Percentiles rank a stretch among this genome's conserved stretches.
Conservation (phyloP, 1,140 invertebrate species). For the Sogatella furcifera region DNA sequence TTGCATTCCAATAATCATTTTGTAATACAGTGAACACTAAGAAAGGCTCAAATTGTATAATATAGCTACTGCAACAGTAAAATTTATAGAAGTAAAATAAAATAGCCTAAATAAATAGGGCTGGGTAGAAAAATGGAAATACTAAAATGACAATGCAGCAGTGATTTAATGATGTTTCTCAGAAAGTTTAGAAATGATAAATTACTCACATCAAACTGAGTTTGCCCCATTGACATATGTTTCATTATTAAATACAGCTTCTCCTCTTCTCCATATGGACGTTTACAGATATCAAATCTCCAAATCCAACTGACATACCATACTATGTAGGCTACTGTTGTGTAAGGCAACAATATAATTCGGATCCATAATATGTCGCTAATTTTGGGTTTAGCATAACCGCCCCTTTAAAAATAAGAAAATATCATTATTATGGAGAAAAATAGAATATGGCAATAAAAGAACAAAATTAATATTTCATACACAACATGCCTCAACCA, state of each 20-base stretch:
- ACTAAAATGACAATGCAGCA: no score
- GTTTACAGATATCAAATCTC: constrained; percentile 61
- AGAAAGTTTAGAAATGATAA: no score
- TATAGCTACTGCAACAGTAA: no score
- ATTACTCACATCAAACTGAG: constrained; percentile 44
- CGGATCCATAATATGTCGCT: constrained; percentile 73
- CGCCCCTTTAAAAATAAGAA: constrained; percentile 45
- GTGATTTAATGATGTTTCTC: no score
- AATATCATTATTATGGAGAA: no score
- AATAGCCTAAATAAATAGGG: no score
- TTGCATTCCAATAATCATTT: no score
- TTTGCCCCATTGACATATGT: constrained; percentile 55
- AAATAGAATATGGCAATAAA: constrained; percentile 11
- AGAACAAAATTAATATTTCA: not conserved
- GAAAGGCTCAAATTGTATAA: no score
- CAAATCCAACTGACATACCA: constrained; percentile 74
- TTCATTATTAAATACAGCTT: constrained; percentile 75
- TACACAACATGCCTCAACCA: no score
- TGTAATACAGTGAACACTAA: no score
- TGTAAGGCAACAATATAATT: constrained; percentile 64
- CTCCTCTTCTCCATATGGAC: constrained; percentile 69
- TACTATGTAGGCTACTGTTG: constrained; percentile 48
- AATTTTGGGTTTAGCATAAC: constrained; percentile 70
- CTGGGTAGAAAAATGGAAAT: no score
- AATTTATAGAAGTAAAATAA: no score